These are phyloP conservation scores for Coptodon bakossiorum DNA, from an alignment of 2,113 vertebrate species.

Conservation along the genomic window DNA sequence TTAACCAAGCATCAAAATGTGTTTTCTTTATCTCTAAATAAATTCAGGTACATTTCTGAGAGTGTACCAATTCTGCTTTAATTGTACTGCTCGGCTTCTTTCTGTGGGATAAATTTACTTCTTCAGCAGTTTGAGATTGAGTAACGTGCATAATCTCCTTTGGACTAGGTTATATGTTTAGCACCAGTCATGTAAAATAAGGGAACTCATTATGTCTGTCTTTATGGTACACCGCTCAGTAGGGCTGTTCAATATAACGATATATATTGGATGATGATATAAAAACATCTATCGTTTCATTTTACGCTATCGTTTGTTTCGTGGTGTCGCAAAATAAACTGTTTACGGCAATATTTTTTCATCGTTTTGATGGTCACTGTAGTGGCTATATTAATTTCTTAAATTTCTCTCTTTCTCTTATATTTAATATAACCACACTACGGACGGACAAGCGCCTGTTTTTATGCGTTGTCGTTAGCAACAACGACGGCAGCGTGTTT, in stretches of 20 bases:
- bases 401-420: neutral
- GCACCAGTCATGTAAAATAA: neutral
- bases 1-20: neutral
- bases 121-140: neutral
- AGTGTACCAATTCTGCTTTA: neutral
- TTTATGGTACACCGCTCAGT: neutral
- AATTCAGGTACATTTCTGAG: neutral
- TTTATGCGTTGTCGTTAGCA: accelerated
- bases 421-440: neutral
- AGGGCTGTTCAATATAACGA: accelerated
- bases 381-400: neutral
- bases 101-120: neutral
- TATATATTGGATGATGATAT: neutral
- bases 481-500: accelerated
- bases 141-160: neutral
- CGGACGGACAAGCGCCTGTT: accelerated
- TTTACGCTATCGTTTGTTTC: neutral
- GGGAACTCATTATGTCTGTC: neutral
- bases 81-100: neutral
- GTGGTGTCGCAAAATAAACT: accelerated
- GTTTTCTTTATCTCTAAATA: neutral
- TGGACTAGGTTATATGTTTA: neutral
- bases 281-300: neutral
- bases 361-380: neutral
- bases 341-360: accelerated